Evolutionary conservation across 1,140 invertebrate genomes (phyloP).

Genomic region (Neodiprion virginianus): DNA sequence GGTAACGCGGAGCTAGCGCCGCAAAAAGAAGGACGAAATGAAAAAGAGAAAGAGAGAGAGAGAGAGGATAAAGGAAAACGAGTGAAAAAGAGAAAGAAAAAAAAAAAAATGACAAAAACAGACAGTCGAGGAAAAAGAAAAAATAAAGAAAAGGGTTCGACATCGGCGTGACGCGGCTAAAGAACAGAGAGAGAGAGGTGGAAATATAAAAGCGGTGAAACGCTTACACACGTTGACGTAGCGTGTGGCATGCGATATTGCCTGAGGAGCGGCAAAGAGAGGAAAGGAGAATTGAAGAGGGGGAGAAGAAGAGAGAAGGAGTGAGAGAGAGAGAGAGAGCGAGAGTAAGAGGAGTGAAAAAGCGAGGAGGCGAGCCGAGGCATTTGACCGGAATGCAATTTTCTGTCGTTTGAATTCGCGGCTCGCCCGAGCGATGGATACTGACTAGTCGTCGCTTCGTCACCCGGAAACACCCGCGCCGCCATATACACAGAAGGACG

Average conservation of each 20-base stretch:
- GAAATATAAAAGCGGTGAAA: no score
- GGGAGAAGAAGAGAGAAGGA: slow-evolving; percentile 16
- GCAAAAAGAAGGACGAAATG: no score
- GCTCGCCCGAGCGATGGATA: no score
- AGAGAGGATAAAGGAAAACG: background rate
- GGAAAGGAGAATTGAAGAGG: background rate
- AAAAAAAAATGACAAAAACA: no score
- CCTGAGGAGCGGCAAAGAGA: background rate
- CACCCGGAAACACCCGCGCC: no score
- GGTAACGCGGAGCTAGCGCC: no score
- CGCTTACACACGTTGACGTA: background rate
- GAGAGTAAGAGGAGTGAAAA: slow-evolving; percentile 25
- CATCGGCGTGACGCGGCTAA: no score
- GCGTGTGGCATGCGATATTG: slow-evolving; percentile 2
- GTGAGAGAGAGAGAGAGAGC: background rate
- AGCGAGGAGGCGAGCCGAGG: slow-evolving; percentile 19
- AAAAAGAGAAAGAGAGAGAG: background rate
- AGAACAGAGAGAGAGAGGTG: no score
- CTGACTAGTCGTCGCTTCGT: no score
- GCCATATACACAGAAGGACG: background rate
- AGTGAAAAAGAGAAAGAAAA: no score
- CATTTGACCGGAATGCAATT: slow-evolving; percentile 8
- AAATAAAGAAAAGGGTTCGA: no score
- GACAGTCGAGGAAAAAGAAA: no score
- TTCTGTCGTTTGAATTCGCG: slow-evolving; percentile 5